phyloP scores from a whole-genome alignment of 92 coral and sea anemone species.

The Phenganax marumi region DNA sequence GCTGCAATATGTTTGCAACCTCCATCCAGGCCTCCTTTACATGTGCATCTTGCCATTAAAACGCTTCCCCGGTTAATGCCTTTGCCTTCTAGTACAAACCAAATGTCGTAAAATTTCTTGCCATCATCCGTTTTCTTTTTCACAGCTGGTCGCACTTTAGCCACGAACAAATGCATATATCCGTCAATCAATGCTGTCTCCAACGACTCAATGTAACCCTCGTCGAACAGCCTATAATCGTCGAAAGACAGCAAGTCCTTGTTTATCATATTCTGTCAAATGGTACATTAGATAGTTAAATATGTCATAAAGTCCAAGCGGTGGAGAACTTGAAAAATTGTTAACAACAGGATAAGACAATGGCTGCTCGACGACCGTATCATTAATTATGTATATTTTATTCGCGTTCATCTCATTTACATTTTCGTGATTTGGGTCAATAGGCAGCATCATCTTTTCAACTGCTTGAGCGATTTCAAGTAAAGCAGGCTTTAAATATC shows the following conservation, averaged over 20 bases:
- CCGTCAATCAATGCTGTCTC: too few relatives aligned
- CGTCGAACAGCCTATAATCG: too few relatives aligned
- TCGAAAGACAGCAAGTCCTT: too few relatives aligned
- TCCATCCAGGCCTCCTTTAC: conserved; percentile 68
- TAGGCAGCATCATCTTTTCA: too few relatives aligned
- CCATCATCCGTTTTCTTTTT: conserved; percentile 58
- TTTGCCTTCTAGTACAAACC: conserved; percentile 40
- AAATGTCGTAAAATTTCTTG: conserved; percentile 51
- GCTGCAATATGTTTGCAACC: conserved; percentile 72
- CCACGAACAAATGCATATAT: too few relatives aligned
- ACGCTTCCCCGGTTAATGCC: conserved; percentile 43
- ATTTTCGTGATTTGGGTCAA: neutral
- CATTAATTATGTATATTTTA: neutral
- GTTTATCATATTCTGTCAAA: too few relatives aligned
- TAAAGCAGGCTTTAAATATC: conserved; percentile 18
- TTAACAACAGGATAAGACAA: conserved; percentile 22
- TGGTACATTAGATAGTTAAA: too few relatives aligned
- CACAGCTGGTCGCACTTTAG: too few relatives aligned
- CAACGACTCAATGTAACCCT: too few relatives aligned
- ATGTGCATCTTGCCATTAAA: conserved; percentile 58
- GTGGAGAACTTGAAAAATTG: conserved; percentile 15
- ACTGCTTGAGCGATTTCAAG: conserved; percentile 21
- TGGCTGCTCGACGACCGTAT: conserved; percentile 21
- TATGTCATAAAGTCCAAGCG: too few relatives aligned
- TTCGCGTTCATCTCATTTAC: neutral